These are phyloP conservation scores for Pogonocichla stellata DNA, from an alignment of 2,113 vertebrate species.

Conservation along the genomic window DNA sequence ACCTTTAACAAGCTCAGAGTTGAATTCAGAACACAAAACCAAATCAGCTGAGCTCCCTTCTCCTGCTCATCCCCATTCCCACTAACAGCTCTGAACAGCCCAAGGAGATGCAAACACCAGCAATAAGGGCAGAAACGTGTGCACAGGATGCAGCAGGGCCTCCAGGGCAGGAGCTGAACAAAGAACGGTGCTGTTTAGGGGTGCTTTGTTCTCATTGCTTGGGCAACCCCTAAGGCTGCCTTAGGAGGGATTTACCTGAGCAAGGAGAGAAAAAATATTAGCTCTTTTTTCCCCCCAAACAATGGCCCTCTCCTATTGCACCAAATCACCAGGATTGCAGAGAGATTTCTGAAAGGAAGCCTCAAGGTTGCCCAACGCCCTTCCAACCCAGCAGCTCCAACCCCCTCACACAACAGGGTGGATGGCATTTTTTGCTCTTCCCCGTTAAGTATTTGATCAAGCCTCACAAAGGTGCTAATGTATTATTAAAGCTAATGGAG, in stretches of 20 bases:
- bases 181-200: background rate
- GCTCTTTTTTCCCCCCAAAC: accelerated
- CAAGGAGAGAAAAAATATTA: background rate
- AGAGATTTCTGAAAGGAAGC: background rate
- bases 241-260: background rate
- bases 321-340: background rate
- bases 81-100: background rate
- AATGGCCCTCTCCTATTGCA: accelerated
- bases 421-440: background rate
- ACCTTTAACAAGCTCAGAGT: background rate
- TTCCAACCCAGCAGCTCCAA: background rate
- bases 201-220: accelerated
- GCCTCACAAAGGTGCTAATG: slow-evolving; percentile 79
- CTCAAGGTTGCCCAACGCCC: background rate
- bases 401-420: background rate
- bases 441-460: slow-evolving; percentile 66
- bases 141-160: accelerated
- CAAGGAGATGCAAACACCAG: background rate
- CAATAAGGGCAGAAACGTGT: accelerated
- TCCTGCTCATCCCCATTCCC: background rate
- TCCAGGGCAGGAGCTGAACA: accelerated
- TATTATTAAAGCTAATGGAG: slow-evolving; percentile 85
- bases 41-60: background rate
- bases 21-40: background rate
- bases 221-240: background rate